Base-by-base conservation (phyloP, 2,797 vertebrate genomes). In the Caiman crocodilus region DNA sequence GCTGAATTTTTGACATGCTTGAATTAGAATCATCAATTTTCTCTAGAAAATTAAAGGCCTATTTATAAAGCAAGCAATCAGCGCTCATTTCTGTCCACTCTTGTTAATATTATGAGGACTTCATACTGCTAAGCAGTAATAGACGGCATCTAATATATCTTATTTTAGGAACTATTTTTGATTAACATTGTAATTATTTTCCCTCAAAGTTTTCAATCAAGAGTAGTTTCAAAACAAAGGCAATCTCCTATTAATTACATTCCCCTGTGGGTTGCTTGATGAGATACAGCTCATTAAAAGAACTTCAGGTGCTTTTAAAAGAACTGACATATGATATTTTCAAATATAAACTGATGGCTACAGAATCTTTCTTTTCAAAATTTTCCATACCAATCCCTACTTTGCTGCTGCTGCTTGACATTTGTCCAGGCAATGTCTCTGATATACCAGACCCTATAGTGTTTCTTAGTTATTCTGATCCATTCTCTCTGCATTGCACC, bases 61-160 rank as follows among this genome's bases (percentile, higher is more conserved):
- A 50, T 50, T 50, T 50, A 50, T 50, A 50, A 50, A 50, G 42
- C 42, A 50, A 50, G 42, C 42, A 50, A 50, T 50, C 42, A 50
- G 16, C 13, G 80, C 84, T 85, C 75, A 2, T 50, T 74, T 4
- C 21, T 78, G 30, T 17, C 42, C 14, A 30, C 85, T 79, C 80
- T 1, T 82, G 30, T 79, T 84, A 57, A 2, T 76, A 82, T 15
- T 61, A 10, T 80, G 60, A 94, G 42, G 67, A 93, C 89, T 88
- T 78, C 64, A 69, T 13, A 61, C 30, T 1, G 0, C 35, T 55
- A 57, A 87, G 65, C 57, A 88, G 71, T 28, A 76, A 56, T 23
- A 57, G 3, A 30, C 2, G 76, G 65, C 1, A n/a, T 0, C 2
- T 0, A n/a, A 4, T 5, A 57, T 0, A 77, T 4, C 7, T 5